Evolutionary conservation across 2,797 vertebrate genomes (phyloP).

Genomic region (Microctenopoma steveboyesi): DNA sequence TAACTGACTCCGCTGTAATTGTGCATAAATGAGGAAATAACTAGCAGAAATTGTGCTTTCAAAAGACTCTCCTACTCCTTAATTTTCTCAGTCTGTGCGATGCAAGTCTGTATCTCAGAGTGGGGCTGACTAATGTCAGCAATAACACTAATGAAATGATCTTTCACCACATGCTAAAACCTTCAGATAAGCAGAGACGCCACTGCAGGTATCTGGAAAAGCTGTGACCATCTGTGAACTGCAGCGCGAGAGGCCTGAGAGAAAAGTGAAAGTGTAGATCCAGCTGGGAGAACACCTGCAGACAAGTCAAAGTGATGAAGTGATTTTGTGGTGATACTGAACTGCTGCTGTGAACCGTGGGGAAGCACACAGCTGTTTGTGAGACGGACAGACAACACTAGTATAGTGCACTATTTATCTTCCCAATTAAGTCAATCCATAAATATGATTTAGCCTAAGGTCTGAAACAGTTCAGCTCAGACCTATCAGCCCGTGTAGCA

Average conservation of each 20-base stretch:
- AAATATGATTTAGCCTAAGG: not conserved
- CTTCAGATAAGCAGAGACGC: constrained; percentile 8
- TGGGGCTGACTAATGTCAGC: constrained; percentile 15
- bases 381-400: constrained; percentile 18
- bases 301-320: constrained; percentile 42
- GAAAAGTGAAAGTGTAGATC: constrained; percentile 30
- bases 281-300: constrained; percentile 63
- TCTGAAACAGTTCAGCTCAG: not conserved
- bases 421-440: not conserved
- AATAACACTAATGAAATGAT: constrained; percentile 16
- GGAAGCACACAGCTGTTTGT: constrained; percentile 37
- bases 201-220: constrained; percentile 6
- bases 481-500: not conserved
- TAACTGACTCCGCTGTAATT: constrained; percentile 21
- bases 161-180: constrained; percentile 31
- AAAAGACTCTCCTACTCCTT: constrained; percentile 17
- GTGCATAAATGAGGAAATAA: constrained; percentile 49
- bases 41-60: constrained; percentile 27
- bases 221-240: constrained; percentile 27
- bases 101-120: constrained; percentile 1
- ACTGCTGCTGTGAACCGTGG: constrained; percentile 38
- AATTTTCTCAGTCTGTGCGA: not conserved
- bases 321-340: constrained; percentile 37
- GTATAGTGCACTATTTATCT: not conserved
- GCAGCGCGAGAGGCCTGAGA: constrained; percentile 5